Evolutionary conservation across 2,797 vertebrate species (phyloP).

Genomic region (Pogoniulus pusillus): DNA sequence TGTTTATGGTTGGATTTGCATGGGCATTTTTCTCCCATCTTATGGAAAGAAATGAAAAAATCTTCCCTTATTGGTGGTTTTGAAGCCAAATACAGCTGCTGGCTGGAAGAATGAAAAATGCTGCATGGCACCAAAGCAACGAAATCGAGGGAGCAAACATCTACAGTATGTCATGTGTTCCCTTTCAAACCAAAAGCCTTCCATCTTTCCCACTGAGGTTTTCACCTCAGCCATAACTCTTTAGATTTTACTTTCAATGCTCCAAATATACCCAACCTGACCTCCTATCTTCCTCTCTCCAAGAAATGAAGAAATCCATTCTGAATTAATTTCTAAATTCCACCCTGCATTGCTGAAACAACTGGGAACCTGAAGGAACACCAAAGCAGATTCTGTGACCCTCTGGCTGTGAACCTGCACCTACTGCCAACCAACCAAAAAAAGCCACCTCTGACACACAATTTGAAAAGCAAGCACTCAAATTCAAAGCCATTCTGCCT

Average conservation of each 20-base stretch:
- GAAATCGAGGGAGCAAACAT: conserved; percentile 61
- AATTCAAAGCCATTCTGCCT: neutral
- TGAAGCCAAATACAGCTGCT: conserved; percentile 2
- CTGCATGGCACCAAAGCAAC: neutral
- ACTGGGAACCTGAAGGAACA: neutral
- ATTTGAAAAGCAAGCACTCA: neutral
- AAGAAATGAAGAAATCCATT: neutral
- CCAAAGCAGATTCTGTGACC: neutral
- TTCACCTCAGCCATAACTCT: neutral
- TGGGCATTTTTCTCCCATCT: neutral
- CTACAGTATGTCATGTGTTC: conserved; percentile 40
- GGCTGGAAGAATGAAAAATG: conserved; percentile 5
- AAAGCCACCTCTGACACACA: neutral
- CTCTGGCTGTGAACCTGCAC: neutral
- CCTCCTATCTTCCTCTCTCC: neutral
- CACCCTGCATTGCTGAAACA: neutral
- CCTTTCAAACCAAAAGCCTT: conserved; percentile 61
- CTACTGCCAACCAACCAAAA: neutral
- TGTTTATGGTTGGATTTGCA: neutral
- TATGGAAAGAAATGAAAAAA: neutral
- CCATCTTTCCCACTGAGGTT: neutral
- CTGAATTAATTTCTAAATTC: neutral
- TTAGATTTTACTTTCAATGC: neutral
- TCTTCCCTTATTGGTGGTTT: neutral
- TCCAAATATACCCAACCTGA: neutral